Evolutionary conservation across 2,113 vertebrate genomes (phyloP).

Genomic region (Athene cunicularia): DNA sequence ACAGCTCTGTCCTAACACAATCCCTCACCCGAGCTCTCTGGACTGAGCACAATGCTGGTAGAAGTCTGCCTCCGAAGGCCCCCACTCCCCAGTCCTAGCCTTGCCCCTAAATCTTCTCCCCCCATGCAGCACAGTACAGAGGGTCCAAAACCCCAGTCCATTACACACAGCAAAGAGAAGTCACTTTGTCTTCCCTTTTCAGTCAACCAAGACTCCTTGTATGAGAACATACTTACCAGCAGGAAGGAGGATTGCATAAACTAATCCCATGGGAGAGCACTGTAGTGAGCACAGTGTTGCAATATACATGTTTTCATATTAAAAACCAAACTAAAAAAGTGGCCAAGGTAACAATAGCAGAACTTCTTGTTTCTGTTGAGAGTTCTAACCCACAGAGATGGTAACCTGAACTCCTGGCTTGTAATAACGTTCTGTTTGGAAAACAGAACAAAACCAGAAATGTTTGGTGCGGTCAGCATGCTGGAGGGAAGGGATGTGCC

Average conservation of each 20-base stretch:
- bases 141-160: background rate
- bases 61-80: background rate
- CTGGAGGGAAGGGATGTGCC: too few relatives aligned
- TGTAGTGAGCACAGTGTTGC: background rate
- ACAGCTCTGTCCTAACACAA: background rate
- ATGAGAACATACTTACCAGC: background rate
- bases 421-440: background rate
- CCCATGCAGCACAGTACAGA: background rate
- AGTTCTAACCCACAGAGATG: background rate
- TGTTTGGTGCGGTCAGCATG: too few relatives aligned
- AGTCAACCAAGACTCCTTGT: background rate
- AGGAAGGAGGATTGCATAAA: slow-evolving; percentile 20
- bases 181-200: background rate
- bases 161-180: background rate
- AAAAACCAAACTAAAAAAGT: background rate
- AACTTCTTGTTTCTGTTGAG: background rate
- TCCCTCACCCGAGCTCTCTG: background rate
- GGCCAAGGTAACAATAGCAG: background rate
- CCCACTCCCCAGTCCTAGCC: background rate
- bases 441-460: background rate
- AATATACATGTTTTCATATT: background rate
- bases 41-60: accelerated
- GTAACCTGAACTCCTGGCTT: background rate
- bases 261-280: background rate
- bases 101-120: background rate